Evolutionary conservation across 2,888 invertebrate species (phyloP).

Genomic region (Cerastoderma edule): DNA sequence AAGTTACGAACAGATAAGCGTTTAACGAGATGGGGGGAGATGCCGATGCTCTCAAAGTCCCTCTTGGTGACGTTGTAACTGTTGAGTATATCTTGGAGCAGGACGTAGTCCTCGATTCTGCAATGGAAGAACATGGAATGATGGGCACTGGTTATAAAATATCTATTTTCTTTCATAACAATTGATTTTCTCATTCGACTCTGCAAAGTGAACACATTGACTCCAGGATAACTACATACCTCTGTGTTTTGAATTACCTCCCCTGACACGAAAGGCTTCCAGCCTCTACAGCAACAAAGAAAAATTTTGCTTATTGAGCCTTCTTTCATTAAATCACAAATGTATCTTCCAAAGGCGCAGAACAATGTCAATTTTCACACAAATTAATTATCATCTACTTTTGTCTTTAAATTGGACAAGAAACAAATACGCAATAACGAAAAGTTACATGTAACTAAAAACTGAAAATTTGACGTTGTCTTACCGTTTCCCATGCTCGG

Average conservation of each 20-base stretch:
- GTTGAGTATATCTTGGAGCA: constrained; percentile 43
- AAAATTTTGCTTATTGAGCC: neutral
- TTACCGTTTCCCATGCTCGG: constrained; percentile 58
- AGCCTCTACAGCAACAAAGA: neutral
- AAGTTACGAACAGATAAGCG: constrained; percentile 29
- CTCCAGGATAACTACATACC: no score
- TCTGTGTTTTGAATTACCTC: neutral
- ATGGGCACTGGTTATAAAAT: neutral
- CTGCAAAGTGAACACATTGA: no score
- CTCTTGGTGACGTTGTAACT: constrained; percentile 33
- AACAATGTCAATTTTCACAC: no score
- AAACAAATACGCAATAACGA: neutral
- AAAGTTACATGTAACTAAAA: no score
- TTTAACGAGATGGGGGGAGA: constrained; percentile 46
- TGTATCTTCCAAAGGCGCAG: no score
- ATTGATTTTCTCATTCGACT: no score
- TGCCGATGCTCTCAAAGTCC: constrained; percentile 37
- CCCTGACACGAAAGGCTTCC: neutral
- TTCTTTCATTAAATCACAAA: neutral
- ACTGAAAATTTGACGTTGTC: no score
- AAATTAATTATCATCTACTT: no score
- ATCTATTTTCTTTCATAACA: no score
- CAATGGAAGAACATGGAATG: no score
- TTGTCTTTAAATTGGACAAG: neutral
- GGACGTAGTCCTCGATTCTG: constrained; percentile 55